Base-by-base conservation (phyloP, 2,888 invertebrate genomes). In the Protophormia terraenovae region DNA sequence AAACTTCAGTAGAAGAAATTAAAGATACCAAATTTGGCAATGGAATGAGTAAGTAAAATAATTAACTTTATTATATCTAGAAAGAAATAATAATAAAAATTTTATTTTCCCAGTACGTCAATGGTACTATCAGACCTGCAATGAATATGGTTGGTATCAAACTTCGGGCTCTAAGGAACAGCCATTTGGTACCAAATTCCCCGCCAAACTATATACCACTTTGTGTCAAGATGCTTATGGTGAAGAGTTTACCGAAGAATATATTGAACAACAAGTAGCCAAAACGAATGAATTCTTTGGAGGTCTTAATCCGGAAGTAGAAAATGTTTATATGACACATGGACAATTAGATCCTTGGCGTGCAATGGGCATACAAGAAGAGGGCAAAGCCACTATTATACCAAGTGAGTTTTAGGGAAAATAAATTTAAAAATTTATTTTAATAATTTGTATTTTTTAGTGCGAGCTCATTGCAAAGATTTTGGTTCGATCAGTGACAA, bases 111-210 rank as follows among this genome's bases (percentile, higher is more conserved):
- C 53, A 91, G 91, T 89, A 87, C 94, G 97, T 0, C 94, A 95
- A 83, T 97, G 97, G 97, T 94, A 94, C 0, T 97, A 96, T 91
- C 97, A 97, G 92, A 97, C 97, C 0, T 98, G 98, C 91, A 95
- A 95, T 67, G 97, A 98, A 92, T 97, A 95, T 91, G 97, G 97
- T 69, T 97, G 95, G 94, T 97, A 95, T 92, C 97, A 97, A 93
- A 95, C 96, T 1, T 95, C 97, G 0, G 94, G 93, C 84, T 94
- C 95, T 14, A 72, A 89, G 0, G 89, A 91, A 0, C 95, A 95
- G 82, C 95, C 96, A 0, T 94, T 95, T 7, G 91, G 92, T 16
- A 89, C 86, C 0, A 89, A 89, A 24, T 92, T 92, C 66, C 93
- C 92, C 0, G 84, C 90, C 0, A 86, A 89, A 0, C 83, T 89